phyloP scores from a whole-genome alignment of 1,140 invertebrate species.

The Drosophila ambigua region DNA sequence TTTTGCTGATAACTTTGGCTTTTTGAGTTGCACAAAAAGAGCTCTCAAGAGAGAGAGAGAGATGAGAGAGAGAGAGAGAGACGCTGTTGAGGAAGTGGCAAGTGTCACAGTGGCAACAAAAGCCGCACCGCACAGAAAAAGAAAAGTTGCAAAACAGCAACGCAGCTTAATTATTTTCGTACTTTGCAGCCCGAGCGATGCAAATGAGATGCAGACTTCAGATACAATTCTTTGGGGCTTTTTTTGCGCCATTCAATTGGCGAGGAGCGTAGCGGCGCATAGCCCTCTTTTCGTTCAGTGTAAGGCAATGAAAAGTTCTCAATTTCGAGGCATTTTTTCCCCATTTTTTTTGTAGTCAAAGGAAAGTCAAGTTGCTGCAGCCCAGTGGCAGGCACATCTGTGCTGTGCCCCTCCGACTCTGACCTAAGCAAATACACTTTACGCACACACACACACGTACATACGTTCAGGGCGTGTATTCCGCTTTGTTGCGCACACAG shows the following conservation, averaged over 20 bases:
- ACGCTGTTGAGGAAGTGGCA: conserved; percentile 44
- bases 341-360: conserved; percentile 45
- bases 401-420: conserved; percentile 43
- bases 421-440: conserved; percentile 76
- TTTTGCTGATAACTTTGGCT: conserved; percentile 80
- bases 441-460: conserved; percentile 25
- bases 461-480: conserved; percentile 37
- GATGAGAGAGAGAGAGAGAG: conserved; percentile 10
- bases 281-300: not conserved
- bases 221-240: conserved; percentile 26
- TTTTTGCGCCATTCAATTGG: too few relatives aligned
- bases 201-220: conserved; percentile 7
- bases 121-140: conserved; percentile 33
- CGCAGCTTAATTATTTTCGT: conserved; percentile 72
- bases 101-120: conserved; percentile 59
- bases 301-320: too few relatives aligned
- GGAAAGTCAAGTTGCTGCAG: conserved; percentile 48
- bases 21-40: conserved; percentile 53
- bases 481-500: conserved; percentile 72
- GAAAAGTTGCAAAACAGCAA: not conserved
- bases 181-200: conserved; percentile 10
- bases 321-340: too few relatives aligned
- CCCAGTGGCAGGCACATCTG: not conserved
- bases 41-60: conserved; percentile 6
- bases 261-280: too few relatives aligned